phyloP scores from a whole-genome alignment of 2,888 invertebrate species.

The Rhamphomyia laevipes region DNA sequence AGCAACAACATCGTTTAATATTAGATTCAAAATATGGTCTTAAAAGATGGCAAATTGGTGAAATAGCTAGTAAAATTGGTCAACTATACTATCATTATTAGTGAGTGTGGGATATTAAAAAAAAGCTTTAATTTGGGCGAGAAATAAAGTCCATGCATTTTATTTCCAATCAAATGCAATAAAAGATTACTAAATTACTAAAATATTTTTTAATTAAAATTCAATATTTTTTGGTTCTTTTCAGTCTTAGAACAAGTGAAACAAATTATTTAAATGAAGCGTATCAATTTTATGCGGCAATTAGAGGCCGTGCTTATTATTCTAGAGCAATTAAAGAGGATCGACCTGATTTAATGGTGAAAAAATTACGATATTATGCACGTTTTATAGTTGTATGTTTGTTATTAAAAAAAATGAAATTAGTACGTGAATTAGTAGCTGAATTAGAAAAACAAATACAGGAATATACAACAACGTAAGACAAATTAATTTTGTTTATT shows the following conservation, averaged over 20 bases:
- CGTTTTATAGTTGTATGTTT: conserved; percentile 94
- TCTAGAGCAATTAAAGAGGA: conserved; percentile 88
- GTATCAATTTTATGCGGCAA: conserved; percentile 92
- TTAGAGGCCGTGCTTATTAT: conserved; percentile 86
- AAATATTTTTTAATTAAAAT: neutral
- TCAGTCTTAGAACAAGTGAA: conserved; percentile 87
- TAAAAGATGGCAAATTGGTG: conserved; percentile 97
- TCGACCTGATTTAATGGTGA: conserved; percentile 91
- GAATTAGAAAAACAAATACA: conserved; percentile 89
- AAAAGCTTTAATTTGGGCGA: neutral
- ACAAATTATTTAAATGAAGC: conserved; percentile 93
- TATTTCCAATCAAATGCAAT: neutral
- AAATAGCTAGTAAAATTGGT: conserved; percentile 96
- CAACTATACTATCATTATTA: conserved; percentile 98
- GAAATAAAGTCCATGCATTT: neutral
- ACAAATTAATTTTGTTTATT: neutral
- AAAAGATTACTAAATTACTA: too few species aligned
- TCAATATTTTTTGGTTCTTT: too few species aligned
- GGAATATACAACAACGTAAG: conserved; percentile 76
- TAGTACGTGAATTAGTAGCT: conserved; percentile 81
- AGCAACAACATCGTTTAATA: conserved; percentile 87
- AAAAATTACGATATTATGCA: conserved; percentile 89
- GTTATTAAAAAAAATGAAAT: conserved; percentile 82
- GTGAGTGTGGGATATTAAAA: conserved; percentile 43
- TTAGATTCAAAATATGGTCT: conserved; percentile 88